Evolutionary conservation across 1,140 invertebrate species (phyloP).

Genomic region (Drosophila willistoni): DNA sequence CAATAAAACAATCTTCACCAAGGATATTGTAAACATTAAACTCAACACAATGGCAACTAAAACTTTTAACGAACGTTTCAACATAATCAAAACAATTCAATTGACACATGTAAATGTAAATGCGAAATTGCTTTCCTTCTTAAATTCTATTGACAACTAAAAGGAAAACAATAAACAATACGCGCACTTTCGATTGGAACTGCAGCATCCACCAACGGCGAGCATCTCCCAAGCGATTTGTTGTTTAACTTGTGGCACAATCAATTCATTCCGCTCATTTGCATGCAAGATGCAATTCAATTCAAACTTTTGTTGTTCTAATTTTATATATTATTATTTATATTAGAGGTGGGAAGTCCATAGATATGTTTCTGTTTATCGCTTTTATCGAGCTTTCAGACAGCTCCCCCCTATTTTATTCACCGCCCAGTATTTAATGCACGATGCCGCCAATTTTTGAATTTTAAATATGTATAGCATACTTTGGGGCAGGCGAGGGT

Average conservation of each 20-base stretch:
- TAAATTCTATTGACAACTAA: background rate
- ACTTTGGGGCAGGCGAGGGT: too few relatives aligned
- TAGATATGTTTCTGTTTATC: too few relatives aligned
- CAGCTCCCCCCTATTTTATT: too few relatives aligned
- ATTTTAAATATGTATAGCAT: too few relatives aligned
- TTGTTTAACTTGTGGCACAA: background rate
- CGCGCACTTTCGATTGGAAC: conserved; percentile 32
- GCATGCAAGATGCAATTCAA: conserved; percentile 1
- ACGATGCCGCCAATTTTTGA: too few relatives aligned
- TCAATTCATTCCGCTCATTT: background rate
- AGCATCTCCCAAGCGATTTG: background rate
- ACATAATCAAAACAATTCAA: conserved; percentile 62
- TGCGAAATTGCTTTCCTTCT: background rate
- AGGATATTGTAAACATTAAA: conserved; percentile 81
- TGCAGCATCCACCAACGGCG: background rate
- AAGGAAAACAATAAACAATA: conserved; percentile 43
- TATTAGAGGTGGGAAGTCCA: background rate
- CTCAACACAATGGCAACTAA: conserved; percentile 74
- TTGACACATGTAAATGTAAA: background rate
- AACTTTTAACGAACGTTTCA: conserved; percentile 73
- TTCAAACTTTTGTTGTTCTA: background rate
- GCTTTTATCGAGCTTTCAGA: too few relatives aligned
- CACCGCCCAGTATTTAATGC: too few relatives aligned
- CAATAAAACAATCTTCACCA: conserved; percentile 79
- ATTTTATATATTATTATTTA: too few relatives aligned